Evolutionary conservation across 2,888 invertebrate genomes (phyloP).

Genomic region (Geophilus truncorum): DNA sequence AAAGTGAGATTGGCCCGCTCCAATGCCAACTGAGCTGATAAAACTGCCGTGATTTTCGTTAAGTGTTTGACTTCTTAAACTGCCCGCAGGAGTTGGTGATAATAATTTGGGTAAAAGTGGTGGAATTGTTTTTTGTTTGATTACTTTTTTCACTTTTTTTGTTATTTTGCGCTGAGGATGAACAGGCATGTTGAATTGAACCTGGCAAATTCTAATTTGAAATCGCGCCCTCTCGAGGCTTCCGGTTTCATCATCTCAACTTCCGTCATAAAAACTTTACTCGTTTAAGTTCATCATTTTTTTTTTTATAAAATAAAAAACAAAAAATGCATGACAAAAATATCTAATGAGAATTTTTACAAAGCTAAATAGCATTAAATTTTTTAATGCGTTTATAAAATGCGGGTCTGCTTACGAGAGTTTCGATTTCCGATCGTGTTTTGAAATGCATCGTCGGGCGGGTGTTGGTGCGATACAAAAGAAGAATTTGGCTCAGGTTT

Average conservation of each 20-base stretch:
- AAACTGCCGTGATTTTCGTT: too few species aligned
- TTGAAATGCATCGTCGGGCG: conserved; percentile 68
- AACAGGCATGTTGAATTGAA: background rate
- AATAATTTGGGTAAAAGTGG: too few species aligned
- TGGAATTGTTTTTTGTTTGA: too few species aligned
- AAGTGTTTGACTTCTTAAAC: too few species aligned
- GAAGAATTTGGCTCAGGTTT: conserved; percentile 74
- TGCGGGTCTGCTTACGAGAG: background rate
- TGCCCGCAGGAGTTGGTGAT: too few species aligned
- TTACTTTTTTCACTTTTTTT: too few species aligned
- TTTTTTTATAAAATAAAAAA: background rate
- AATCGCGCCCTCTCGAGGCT: background rate
- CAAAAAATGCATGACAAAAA: too few species aligned
- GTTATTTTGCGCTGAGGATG: background rate
- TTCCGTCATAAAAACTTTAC: background rate
- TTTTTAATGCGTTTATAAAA: background rate
- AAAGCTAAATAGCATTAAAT: background rate
- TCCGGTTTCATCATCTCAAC: too few species aligned
- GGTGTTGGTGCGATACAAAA: conserved; percentile 87
- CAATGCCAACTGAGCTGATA: too few species aligned
- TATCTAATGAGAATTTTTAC: too few species aligned
- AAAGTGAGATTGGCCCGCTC: too few species aligned
- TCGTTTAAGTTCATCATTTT: background rate
- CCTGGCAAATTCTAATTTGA: background rate
- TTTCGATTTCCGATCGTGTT: background rate